Evolutionary conservation across 30 jellyfish, hydroid and myxozoan genomes (phyloP).

Genomic region (Pseudorhiza aurosa): DNA sequence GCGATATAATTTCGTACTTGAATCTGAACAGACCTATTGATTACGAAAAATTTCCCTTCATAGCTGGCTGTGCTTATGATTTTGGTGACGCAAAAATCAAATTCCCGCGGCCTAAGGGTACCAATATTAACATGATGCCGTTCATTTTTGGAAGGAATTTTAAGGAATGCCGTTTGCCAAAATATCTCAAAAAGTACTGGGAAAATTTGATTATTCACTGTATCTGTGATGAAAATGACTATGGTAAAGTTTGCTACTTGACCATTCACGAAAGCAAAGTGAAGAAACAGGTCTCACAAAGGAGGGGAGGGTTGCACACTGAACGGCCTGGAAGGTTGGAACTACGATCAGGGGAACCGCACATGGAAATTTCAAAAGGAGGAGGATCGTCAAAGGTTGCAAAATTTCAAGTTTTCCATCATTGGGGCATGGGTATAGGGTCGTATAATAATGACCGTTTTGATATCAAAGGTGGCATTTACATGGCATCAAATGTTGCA

Average conservation of each 20-base stretch:
- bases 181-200: slow-evolving; percentile 32
- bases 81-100: neutral
- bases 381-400: neutral
- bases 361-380: neutral
- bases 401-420: slow-evolving; percentile 15
- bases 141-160: slow-evolving; percentile 33
- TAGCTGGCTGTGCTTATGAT: neutral
- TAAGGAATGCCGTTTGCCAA: slow-evolving; percentile 39
- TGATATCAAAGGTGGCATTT: slow-evolving; percentile 64
- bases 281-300: slow-evolving; percentile 42
- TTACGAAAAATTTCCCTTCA: neutral
- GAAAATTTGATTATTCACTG: neutral
- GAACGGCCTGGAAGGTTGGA: slow-evolving; percentile 72
- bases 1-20: neutral
- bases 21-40: slow-evolving; percentile 7
- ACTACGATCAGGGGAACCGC: neutral
- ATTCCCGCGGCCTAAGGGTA: slow-evolving; percentile 62
- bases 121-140: slow-evolving; percentile 84
- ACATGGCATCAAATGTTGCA: slow-evolving; percentile 80
- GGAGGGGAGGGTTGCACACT: slow-evolving; percentile 86
- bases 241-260: slow-evolving; percentile 60
- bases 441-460: neutral
- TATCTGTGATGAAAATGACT: neutral
- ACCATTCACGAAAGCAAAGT: slow-evolving; percentile 78
- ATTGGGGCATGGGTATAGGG: slow-evolving; percentile 28